Base-by-base conservation (phyloP, 2,888 invertebrate genomes). In the Druceiella hillmani region DNA sequence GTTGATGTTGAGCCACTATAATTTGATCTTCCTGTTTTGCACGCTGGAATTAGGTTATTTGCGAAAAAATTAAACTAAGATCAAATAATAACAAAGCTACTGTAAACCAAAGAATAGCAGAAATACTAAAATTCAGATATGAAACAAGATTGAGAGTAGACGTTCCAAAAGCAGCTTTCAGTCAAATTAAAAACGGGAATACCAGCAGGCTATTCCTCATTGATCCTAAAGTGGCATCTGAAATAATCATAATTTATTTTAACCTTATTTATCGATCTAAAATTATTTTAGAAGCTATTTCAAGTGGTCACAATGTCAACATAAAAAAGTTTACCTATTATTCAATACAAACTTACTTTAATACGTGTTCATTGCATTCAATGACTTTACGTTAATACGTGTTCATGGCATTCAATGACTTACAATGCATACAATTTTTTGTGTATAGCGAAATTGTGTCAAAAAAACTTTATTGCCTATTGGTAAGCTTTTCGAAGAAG, bases 121-220 rank as follows among this genome's bases (percentile, higher is more conserved):
- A n/a, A n/a, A n/a, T n/a, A n/a, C n/a, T n/a, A n/a, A 33, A 2
- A 22, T 24, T 24, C 25, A 16, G 13, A 22, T 14, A 11, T 4
- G 13, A 35, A 14, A 41, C 44, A 2, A 48, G 47, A 14, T 27
- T 56, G 4, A 15, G 54, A n/a, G 50, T 56, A 5, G 52, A 57
- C 46, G 14, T 47, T 17, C 49, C 50, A 6, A 52, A 52, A 33
- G 31, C 37, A 14, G 43, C 47, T 3, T 46, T 46, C 26, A 48
- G 53, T 3, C 51, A 45, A 24, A 47, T 50, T 2, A 53, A 52
- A 37, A 45, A 50, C 32, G 47, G 42, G n/a, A 49, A 44, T 22
- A 49, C 44, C 2, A 41, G 31, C 11, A 33, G 50, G 26, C 24
- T 46, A 33, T 53, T 52, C 48, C 52, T 50, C 43, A 29, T 33